Percentiles rank a stretch among this genome's conserved stretches.
Conservation (phyloP, 2,888 invertebrate genomes). For the Strigamia maritima region DNA sequence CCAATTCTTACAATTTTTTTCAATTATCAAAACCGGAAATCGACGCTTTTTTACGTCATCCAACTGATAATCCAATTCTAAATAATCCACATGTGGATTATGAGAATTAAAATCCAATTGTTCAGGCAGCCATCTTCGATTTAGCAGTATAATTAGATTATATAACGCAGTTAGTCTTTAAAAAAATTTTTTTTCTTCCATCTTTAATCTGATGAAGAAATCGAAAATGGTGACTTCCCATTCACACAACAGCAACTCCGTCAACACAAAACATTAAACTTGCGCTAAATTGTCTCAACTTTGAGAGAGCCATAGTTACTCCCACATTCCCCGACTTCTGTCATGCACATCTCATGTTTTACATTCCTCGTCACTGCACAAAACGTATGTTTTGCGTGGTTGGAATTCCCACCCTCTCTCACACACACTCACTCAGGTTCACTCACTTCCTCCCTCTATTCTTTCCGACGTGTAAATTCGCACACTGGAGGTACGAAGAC, state of each 20-base stretch:
- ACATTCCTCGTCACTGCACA: conserved; percentile 5
- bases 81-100: too few relatives aligned
- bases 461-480: background rate
- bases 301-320: too few relatives aligned
- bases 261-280: conserved; percentile 11
- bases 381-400: conserved; percentile 27
- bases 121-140: too few relatives aligned
- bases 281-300: conserved; percentile 12
- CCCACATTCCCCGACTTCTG: background rate
- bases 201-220: background rate
- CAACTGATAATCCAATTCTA: too few relatives aligned
- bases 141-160: too few relatives aligned
- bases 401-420: conserved; percentile 11
- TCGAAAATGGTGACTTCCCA: background rate
- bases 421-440: background rate
- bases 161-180: too few relatives aligned
- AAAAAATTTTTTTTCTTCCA: too few relatives aligned
- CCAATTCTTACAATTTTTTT: too few relatives aligned
- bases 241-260: background rate
- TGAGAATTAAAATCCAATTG: too few relatives aligned
- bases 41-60: too few relatives aligned
- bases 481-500: background rate
- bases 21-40: too few relatives aligned
- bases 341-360: conserved; percentile 16
- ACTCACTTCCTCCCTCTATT: background rate